phyloP scores from a whole-genome alignment of 2,888 invertebrate genomes.

The Macrophya alboannulata region DNA sequence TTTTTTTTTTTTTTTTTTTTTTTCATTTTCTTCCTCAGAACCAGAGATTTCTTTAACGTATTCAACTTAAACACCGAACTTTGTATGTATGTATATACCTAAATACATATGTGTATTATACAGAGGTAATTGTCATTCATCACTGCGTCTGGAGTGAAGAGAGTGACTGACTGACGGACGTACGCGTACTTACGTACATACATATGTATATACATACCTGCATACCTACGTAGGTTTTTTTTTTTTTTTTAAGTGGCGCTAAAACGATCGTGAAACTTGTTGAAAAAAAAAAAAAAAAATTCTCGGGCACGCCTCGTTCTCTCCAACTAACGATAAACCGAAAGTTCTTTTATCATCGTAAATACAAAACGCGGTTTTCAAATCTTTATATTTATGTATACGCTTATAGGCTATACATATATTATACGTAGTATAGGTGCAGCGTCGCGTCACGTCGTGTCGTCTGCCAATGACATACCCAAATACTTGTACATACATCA shows the following conservation, averaged over 20 bases:
- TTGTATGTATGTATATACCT: background rate
- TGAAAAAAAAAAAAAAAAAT: background rate
- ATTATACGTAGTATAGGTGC: no score
- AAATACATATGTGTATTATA: no score
- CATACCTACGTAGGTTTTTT: no score
- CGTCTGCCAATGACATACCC: no score
- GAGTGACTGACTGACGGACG: background rate
- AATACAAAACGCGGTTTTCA: background rate
- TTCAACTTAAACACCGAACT: background rate
- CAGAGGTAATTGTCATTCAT: background rate
- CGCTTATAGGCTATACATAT: background rate
- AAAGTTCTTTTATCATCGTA: background rate
- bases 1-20: background rate
- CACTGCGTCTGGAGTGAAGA: conserved; percentile 17
- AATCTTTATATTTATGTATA: no score
- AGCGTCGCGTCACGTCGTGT: no score
- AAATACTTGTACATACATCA: no score
- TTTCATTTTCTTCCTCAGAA: background rate
- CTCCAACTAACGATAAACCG: background rate
- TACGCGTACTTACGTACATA: background rate
- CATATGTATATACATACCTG: background rate
- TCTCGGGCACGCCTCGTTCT: background rate
- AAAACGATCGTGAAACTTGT: background rate
- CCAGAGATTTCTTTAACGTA: background rate
- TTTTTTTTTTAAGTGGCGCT: conserved; percentile 6